Percentiles rank a stretch among this genome's conserved stretches.
Conservation (phyloP, 2,113 vertebrate species). For the Camelus bactrianus region DNA sequence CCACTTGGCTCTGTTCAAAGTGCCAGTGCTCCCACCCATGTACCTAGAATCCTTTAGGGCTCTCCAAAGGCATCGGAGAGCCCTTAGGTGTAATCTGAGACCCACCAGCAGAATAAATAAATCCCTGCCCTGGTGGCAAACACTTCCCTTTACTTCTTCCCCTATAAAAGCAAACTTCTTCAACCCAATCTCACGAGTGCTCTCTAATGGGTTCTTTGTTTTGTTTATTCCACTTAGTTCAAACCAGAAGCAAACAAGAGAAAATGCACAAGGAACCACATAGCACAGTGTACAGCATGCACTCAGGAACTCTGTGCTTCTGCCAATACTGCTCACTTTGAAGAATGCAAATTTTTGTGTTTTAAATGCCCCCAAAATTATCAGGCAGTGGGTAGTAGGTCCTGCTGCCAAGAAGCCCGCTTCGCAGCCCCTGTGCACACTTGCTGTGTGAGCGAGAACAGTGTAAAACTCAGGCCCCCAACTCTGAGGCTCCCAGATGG, state of each 20-base stretch:
- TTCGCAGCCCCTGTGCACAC: not conserved
- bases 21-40: not conserved
- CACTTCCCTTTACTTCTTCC: constrained; percentile 54
- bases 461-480: not conserved
- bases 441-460: not conserved
- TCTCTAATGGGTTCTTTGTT: constrained; percentile 62
- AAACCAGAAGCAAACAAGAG: constrained; percentile 54
- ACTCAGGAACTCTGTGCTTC: constrained; percentile 25
- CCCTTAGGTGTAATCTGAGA: constrained; percentile 64
- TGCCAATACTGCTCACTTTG: not conserved
- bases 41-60: not conserved
- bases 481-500: not conserved
- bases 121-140: constrained; percentile 58
- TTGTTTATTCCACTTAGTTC: constrained; percentile 53
- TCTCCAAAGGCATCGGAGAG: not conserved
- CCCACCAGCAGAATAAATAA: constrained; percentile 62
- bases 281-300: not conserved
- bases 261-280: constrained; percentile 10
- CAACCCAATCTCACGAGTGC: constrained; percentile 12
- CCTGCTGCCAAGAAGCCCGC: not conserved
- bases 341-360: not conserved
- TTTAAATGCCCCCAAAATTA: not conserved
- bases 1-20: not conserved
- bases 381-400: not conserved
- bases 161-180: constrained; percentile 56